A percentile compares a stretch with the other conserved stretches of the same genome.
These are phyloP conservation scores for Anastrepha obliqua DNA, from an alignment of 1,140 invertebrate species.

Conservation along the genomic window DNA sequence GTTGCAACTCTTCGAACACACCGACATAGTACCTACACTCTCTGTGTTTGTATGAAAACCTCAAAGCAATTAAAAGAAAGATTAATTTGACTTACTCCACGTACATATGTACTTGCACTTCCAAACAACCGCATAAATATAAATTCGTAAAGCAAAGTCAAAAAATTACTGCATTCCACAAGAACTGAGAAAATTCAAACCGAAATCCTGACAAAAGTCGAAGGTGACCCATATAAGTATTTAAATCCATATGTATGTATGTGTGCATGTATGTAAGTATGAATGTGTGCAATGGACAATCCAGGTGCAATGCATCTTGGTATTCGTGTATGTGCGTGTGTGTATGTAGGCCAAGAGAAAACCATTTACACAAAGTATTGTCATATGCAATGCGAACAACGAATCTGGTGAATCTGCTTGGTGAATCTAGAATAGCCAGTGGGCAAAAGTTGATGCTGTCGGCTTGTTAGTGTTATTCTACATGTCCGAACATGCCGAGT, in stretches of 20 bases:
- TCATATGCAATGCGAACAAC: neutral
- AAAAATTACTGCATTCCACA: neutral
- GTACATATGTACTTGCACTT: neutral
- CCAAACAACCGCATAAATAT: neutral
- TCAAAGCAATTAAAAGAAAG: neutral
- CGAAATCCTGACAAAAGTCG: neutral
- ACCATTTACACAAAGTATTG: neutral
- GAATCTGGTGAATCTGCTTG: conserved; percentile 2
- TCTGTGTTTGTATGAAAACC: neutral
- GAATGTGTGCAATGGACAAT: neutral
- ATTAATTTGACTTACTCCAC: neutral
- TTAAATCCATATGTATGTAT: neutral
- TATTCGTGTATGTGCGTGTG: neutral
- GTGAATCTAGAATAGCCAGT: neutral
- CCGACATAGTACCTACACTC: too few relatives aligned
- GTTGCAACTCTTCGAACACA: too few relatives aligned
- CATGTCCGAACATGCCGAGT: neutral
- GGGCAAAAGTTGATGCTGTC: neutral
- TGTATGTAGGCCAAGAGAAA: neutral
- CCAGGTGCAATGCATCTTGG: neutral
- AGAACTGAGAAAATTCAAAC: neutral
- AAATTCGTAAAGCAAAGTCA: neutral
- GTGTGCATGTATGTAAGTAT: neutral
- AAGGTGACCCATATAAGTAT: too few relatives aligned
- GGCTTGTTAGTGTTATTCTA: neutral